Evolutionary conservation across 2,113 vertebrate genomes (phyloP), one percentile per base, ranked within the genome.

Genomic region (Thymallus thymallus): DNA sequence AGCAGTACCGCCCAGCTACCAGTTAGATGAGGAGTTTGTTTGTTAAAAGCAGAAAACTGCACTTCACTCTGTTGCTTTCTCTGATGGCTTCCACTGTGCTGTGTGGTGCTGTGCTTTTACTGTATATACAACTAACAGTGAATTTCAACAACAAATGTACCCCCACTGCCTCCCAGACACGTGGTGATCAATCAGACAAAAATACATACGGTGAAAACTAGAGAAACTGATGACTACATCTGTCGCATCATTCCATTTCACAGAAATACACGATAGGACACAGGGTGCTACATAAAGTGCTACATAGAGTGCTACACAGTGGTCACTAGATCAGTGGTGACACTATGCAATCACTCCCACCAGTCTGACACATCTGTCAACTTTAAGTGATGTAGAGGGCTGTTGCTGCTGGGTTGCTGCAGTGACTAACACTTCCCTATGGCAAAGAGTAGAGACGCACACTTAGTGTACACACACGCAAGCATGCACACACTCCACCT

Each of bases 61-160:
- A 20, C 64, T 66, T 66, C 18, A 66, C 18, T 35, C 18, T 66
- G 68, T 55, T 69, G 68, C 68, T 51, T 69, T 69, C 68, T 69
- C 68, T 29, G 45, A 56, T 10, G 68, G 24, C 68, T 69, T 26
- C 7, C 46, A 32, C 48, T 16, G 48, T 64, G 23, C 62, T 29
- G 62, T 29, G 29, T 29, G 29, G 35, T 10, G 9, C 35, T 41
- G 35, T 41, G 35, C 35, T 12, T 10, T 41, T 41, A n/a, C n/a
- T n/a, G n/a, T n/a, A 41, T 41, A 41, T 41, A 41, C 35, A 41
- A 41, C 9, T 41, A 41, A 9, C 35, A 41, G 35, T 41, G 35
- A 7, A 41, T 41, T 41, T 41, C 35, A 41, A 41, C 35, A 41
- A 41, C 35, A 41, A 41, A 41, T 41, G 35, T 41, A 41, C 35